Evolutionary conservation across 1,140 invertebrate species (phyloP).

Genomic region (Elymnias hypermnestra): DNA sequence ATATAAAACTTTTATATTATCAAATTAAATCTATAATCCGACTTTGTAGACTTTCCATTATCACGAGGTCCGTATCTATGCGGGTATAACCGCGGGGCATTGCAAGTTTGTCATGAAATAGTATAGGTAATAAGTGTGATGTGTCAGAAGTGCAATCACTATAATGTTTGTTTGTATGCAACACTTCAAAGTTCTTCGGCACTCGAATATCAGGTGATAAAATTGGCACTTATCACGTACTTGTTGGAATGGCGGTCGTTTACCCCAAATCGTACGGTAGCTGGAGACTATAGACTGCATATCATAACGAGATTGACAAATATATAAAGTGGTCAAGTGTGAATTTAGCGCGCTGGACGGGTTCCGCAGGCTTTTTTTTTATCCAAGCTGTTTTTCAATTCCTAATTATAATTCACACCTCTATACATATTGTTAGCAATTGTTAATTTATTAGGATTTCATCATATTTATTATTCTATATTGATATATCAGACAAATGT

Average conservation of each 20-base stretch:
- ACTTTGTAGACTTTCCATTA: no score
- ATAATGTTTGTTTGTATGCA: constrained; percentile 18
- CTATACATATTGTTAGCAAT: no score
- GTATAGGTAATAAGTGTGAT: no score
- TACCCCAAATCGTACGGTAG: constrained; percentile 24
- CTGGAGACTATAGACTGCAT: neutral
- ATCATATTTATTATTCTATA: no score
- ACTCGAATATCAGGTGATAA: constrained; percentile 38
- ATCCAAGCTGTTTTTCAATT: neutral
- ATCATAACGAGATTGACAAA: constrained; percentile 14
- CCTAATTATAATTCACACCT: no score
- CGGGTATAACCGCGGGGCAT: no score
- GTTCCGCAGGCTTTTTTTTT: neutral
- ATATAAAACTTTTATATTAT: no score
- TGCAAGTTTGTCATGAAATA: no score
- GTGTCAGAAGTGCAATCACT: constrained; percentile 1
- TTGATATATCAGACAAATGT: no score
- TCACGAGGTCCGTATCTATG: no score
- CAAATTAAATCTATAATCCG: no score
- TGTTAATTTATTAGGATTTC: no score
- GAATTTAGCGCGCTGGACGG: neutral
- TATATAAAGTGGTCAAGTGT: neutral
- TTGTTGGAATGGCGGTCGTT: constrained; percentile 38
- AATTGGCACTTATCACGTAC: constrained; percentile 45
- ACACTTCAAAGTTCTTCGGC: constrained; percentile 26